These are phyloP conservation scores for Cyrtonyx montezumae DNA, from an alignment of 2,113 vertebrate genomes.

Conservation along the genomic window DNA sequence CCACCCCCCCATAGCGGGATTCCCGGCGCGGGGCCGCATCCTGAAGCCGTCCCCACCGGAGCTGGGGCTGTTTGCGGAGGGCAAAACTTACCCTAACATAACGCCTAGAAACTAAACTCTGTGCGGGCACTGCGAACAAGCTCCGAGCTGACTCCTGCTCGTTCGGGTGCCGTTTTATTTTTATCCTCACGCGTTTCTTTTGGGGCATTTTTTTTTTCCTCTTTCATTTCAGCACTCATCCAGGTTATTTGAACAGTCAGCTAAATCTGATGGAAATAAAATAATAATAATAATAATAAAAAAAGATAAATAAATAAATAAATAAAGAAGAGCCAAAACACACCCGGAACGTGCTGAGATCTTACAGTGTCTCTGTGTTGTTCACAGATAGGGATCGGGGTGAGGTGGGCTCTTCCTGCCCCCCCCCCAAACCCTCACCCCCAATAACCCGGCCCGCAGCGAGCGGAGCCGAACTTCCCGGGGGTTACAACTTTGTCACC, in stretches of 20 bases:
- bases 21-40: constrained; percentile 17
- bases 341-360: constrained; percentile 12
- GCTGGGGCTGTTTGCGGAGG: not conserved
- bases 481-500: constrained; percentile 74
- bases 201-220: not conserved
- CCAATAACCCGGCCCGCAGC: not conserved
- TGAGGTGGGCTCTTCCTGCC: constrained; percentile 32
- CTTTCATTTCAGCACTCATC: constrained; percentile 42
- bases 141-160: not conserved
- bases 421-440: not conserved
- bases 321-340: not conserved
- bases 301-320: not conserved
- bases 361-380: constrained; percentile 48
- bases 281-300: too few relatives aligned
- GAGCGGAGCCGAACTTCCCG: constrained; percentile 57
- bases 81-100: constrained; percentile 34
- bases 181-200: constrained; percentile 34
- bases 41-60: not conserved
- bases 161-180: not conserved
- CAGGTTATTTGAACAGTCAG: constrained; percentile 60
- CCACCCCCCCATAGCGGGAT: not conserved
- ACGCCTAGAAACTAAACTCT: constrained; percentile 35
- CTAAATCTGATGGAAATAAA: constrained; percentile 1
- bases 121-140: constrained; percentile 2
- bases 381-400: constrained; percentile 64